A percentile compares a stretch with the other conserved stretches of the same genome.
Evolutionary conservation across 2,797 vertebrate species (phyloP).

Genomic region (Octomys mimax): DNA sequence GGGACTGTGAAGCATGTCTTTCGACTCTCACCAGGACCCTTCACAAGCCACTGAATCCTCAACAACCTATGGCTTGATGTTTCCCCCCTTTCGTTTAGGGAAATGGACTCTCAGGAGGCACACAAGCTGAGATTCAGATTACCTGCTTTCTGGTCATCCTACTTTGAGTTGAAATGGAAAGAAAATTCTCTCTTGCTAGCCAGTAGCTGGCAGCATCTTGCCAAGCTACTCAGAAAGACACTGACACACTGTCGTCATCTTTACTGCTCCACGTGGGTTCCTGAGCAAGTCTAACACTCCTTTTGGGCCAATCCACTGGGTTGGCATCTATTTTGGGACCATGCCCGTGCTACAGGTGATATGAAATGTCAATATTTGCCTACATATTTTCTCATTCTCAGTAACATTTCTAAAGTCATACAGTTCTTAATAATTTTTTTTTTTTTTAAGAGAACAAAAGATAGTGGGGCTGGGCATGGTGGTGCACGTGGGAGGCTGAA

Average conservation of each 20-base stretch:
- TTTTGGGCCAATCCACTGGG: neutral
- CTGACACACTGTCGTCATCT: neutral
- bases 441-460: no score
- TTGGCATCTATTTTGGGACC: neutral
- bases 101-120: neutral
- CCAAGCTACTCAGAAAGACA: neutral
- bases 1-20: neutral
- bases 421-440: no score
- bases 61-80: neutral
- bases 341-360: neutral
- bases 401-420: conserved; percentile 18
- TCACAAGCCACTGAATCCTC: neutral
- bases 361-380: conserved; percentile 3
- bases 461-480: no score
- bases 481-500: no score
- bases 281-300: neutral
- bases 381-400: neutral
- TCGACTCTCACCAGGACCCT: neutral
- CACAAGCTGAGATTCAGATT: neutral
- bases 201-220: neutral
- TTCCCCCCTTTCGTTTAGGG: neutral
- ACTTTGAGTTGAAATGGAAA: neutral
- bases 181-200: neutral
- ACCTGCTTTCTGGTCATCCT: neutral
- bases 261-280: neutral